A percentile compares a stretch with the other conserved stretches of the same genome.
These are phyloP conservation scores for Athene cunicularia DNA, from an alignment of 2,113 vertebrate genomes.

Conservation along the genomic window DNA sequence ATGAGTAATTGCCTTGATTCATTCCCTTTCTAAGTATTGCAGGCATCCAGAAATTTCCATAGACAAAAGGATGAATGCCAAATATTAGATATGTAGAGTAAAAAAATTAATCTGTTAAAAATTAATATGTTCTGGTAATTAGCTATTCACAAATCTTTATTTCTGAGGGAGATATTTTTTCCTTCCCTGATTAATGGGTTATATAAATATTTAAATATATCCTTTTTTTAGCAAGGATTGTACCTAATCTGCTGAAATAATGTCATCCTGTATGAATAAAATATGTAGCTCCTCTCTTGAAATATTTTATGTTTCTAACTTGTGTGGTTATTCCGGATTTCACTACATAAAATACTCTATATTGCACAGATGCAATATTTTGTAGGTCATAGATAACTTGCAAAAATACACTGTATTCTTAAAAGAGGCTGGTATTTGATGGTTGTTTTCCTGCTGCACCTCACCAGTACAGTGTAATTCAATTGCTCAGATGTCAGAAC, in stretches of 20 bases:
- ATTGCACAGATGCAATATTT: not conserved
- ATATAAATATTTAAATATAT: constrained; percentile 27
- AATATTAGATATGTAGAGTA: not conserved
- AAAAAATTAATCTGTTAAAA: not conserved
- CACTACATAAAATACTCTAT: not conserved
- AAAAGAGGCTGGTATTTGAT: not conserved
- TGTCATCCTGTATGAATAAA: not conserved
- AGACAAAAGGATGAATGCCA: not conserved
- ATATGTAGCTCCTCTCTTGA: not conserved
- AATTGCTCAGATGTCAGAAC: not conserved
- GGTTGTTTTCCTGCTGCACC: not conserved
- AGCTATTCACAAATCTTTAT: not conserved
- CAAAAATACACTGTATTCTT: not conserved
- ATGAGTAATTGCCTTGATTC: not conserved
- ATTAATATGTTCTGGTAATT: not conserved
- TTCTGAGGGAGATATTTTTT: not conserved
- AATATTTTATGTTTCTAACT: not conserved
- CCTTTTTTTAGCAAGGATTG: not conserved
- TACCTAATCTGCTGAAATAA: not conserved
- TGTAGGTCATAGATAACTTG: not conserved
- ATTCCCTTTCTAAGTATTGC: not conserved
- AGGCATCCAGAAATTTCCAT: not conserved
- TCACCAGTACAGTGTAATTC: not conserved
- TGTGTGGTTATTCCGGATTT: not conserved
- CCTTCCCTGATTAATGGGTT: not conserved